These are phyloP conservation scores for Thryonomys swinderianus DNA, from an alignment of 2,113 vertebrate species.

Conservation along the genomic window DNA sequence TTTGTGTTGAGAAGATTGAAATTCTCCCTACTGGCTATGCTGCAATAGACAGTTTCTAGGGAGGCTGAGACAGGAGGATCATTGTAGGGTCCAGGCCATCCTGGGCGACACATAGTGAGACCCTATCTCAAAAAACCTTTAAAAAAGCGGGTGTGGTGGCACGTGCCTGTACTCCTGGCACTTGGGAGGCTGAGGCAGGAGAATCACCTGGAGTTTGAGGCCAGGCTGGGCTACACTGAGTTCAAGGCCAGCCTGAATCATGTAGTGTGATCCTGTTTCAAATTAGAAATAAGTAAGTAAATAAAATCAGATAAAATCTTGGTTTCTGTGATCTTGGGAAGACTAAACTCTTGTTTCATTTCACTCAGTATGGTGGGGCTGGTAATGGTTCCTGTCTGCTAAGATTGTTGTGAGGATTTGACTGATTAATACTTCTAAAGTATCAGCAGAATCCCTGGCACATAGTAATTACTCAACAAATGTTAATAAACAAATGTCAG, in stretches of 20 bases:
- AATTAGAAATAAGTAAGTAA: not conserved
- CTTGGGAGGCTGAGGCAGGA: not conserved
- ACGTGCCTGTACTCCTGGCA: too few species aligned
- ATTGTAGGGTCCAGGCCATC: not conserved
- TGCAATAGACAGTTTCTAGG: not conserved
- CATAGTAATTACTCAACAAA: constrained; percentile 8
- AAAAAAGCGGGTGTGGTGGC: not conserved
- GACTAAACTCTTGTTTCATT: constrained; percentile 8
- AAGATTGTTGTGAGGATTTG: not conserved
- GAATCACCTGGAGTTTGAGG: not conserved
- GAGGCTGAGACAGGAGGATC: not conserved
- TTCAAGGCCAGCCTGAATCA: too few species aligned
- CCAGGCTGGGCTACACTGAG: not conserved
- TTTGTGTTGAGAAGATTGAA: not conserved
- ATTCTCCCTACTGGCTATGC: not conserved
- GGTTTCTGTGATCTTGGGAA: not conserved
- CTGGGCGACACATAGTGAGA: not conserved
- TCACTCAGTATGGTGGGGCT: not conserved
- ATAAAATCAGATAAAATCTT: constrained; percentile 17
- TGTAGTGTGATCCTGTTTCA: not conserved
- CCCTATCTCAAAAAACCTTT: not conserved
- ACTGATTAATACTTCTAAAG: not conserved
- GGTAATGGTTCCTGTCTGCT: not conserved
- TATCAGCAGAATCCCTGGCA: not conserved
- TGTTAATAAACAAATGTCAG: not conserved